Evolutionary conservation across 2,113 vertebrate species (phyloP).

Genomic region (Dryoscopus gambensis): DNA sequence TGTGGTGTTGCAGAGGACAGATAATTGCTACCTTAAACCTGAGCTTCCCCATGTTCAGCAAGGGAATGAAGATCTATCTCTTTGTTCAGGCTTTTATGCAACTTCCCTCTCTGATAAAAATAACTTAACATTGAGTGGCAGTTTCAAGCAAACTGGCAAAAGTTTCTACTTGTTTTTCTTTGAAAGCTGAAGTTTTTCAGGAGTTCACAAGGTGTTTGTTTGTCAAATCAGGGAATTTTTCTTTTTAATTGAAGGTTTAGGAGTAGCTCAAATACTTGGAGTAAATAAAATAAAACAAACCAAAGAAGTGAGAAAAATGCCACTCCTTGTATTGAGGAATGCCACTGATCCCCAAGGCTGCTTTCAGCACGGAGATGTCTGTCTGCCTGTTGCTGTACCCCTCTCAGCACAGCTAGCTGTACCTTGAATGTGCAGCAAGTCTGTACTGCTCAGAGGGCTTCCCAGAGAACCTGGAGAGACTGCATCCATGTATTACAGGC

Average conservation of each 20-base stretch:
- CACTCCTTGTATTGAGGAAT: background rate
- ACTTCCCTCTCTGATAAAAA: conserved; percentile 11
- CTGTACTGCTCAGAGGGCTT: background rate
- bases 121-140: background rate
- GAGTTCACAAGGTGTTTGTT: background rate
- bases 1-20: background rate
- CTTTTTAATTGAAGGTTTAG: background rate
- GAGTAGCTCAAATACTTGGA: background rate
- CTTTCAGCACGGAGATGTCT: background rate
- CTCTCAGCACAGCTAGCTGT: background rate
- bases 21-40: conserved; percentile 11
- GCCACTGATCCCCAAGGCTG: background rate
- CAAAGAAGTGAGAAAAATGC: background rate
- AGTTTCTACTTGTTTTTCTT: background rate
- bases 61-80: background rate
- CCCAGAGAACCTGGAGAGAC: background rate
- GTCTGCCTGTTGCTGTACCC: background rate
- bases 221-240: background rate
- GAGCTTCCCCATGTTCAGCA: background rate
- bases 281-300: background rate
- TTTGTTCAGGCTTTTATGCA: conserved; percentile 9
- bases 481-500: background rate
- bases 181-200: background rate
- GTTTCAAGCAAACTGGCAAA: background rate
- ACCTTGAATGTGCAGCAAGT: background rate